Evolutionary conservation across 2,113 vertebrate genomes (phyloP).

Genomic region (Megaceryle torquata): DNA sequence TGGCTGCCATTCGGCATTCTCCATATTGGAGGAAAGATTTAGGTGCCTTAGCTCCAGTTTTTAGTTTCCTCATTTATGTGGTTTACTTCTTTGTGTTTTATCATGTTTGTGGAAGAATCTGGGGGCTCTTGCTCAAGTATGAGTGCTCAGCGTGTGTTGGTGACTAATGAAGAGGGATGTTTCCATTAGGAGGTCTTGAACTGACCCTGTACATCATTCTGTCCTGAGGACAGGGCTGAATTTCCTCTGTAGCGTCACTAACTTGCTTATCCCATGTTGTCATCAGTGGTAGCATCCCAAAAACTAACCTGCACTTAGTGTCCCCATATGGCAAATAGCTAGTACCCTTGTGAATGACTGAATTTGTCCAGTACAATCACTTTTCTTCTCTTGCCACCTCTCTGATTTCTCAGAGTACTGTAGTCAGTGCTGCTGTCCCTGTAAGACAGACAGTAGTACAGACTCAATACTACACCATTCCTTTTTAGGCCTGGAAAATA

Average conservation of each 20-base stretch:
- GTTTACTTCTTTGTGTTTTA: background rate
- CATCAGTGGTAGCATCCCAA: background rate
- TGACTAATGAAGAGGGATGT: background rate
- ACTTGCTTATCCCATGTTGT: background rate
- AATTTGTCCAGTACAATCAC: background rate
- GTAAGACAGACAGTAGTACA: background rate
- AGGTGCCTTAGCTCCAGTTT: background rate
- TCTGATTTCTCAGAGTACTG: background rate
- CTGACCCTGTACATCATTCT: fast-evolving
- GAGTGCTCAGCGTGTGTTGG: background rate
- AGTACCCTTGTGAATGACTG: background rate
- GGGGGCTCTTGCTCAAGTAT: background rate
- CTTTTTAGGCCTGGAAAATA: background rate
- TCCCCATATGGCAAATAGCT: background rate
- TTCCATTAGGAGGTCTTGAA: background rate
- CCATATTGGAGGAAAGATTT: background rate
- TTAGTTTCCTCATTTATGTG: background rate
- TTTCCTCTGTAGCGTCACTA: background rate
- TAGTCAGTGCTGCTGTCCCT: background rate
- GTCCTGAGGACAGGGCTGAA: background rate
- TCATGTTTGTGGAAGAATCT: fast-evolving
- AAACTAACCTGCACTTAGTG: background rate
- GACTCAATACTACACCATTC: background rate
- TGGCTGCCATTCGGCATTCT: fast-evolving
- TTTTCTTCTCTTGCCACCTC: background rate